Evolutionary conservation across 2,888 invertebrate genomes (phyloP), one percentile per base, ranked within the genome.

Genomic region (Scrobipalpa costella): DNA sequence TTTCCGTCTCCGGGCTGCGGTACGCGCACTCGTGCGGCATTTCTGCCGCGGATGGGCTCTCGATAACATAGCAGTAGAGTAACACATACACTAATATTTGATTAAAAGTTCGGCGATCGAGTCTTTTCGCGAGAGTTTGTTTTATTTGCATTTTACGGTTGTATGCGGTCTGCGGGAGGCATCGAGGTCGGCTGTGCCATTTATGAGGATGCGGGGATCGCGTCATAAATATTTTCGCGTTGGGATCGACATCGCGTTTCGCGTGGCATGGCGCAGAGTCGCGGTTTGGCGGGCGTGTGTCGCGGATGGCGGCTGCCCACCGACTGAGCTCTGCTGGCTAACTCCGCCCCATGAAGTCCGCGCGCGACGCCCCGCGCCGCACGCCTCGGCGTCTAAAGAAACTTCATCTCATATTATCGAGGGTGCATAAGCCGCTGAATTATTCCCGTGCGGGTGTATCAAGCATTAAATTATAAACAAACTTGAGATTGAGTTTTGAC

Each of bases 11-110:
- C 79, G 92, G 86, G 85, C 93, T 92, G 78, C 93, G 93, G 93
- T 95, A 95, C 77, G 94, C 94, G 88, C 95, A 95, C 77, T 95
- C 95, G 82, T 93, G 93, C 73, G 95, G 95, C 87, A 85, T 88
- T 79, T 90, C 90, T 71, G 85, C 86, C 84, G 89, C 86, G 71
- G 72, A 76, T 77, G 76, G 80, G 78, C 77, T 82, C 71, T 86
- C 84, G 77, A 85, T 74, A 73, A 79, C 90, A 90, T 90, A 84
- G 75, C 83, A 86, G 77, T 82, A 88, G 75, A 90, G 89, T 80
- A 91, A 84, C 90, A 90, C 91, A 82, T 84, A 90, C 90, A 91
- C 90, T 84, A 90, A 78, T 66, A 90, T 83, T 81, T 79, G 84
- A 80, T 85, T 85, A 76, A 92, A 90, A 90, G 88, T 92, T 88